phyloP scores from a whole-genome alignment of 2,113 vertebrate genomes.

The Lethenteron camtschaticum region DNA sequence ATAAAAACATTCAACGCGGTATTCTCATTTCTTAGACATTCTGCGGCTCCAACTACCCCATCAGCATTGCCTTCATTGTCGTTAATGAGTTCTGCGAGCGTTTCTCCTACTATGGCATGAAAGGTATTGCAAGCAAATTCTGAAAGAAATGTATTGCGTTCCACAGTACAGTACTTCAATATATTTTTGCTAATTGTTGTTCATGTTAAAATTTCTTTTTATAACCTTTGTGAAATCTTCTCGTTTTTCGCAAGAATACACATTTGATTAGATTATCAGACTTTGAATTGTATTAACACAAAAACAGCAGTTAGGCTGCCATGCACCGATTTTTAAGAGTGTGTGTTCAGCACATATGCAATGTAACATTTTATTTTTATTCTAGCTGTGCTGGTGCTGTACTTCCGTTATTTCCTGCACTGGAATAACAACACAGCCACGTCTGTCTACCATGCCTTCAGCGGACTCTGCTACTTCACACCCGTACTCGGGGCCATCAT shows the following conservation, averaged over 20 bases:
- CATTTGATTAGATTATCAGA: too few species aligned
- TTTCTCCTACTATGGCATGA: slow-evolving; percentile 97
- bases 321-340: too few species aligned
- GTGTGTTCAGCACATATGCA: too few species aligned
- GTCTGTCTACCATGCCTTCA: slow-evolving; percentile 74
- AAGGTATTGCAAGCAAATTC: slow-evolving; percentile 28
- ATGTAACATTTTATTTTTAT: slow-evolving; percentile 6
- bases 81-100: slow-evolving; percentile 86
- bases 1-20: too few species aligned
- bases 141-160: too few species aligned
- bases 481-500: slow-evolving; percentile 73
- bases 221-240: too few species aligned
- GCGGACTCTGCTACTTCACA: slow-evolving; percentile 75
- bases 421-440: slow-evolving; percentile 76
- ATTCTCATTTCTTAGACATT: background rate
- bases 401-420: slow-evolving; percentile 64
- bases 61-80: slow-evolving; percentile 85
- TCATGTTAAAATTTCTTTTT: too few species aligned
- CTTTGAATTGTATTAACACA: too few species aligned
- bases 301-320: too few species aligned
- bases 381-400: slow-evolving; percentile 65
- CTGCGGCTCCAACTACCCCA: slow-evolving; percentile 32
- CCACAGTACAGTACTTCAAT: too few species aligned
- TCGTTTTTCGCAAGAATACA: too few species aligned
- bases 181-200: too few species aligned